phyloP scores from a whole-genome alignment of 2,113 vertebrate genomes.

The Leucopsar rothschildi region DNA sequence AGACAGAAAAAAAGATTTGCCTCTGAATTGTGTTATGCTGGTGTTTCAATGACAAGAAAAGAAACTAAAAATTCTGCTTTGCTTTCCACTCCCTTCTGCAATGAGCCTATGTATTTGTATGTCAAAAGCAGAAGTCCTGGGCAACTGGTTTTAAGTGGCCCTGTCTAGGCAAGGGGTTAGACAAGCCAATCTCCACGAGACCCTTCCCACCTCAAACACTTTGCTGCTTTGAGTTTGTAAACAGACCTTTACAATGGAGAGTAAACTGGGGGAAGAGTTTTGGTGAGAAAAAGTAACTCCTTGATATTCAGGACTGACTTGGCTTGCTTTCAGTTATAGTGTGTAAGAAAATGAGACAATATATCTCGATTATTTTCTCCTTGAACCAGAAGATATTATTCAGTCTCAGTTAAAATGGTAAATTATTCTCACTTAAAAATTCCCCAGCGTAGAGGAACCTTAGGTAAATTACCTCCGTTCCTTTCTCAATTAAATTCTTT shows the following conservation, averaged over 20 bases:
- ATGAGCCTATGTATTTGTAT: neutral
- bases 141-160: neutral
- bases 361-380: neutral
- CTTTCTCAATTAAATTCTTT: neutral
- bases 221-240: neutral
- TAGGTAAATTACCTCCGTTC: neutral
- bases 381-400: neutral
- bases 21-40: neutral
- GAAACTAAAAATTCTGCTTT: neutral
- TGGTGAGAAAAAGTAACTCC: neutral
- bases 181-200: neutral
- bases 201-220: neutral
- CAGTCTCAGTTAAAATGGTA: neutral
- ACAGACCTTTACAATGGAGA: neutral
- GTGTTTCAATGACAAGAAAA: neutral
- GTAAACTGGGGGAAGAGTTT: neutral
- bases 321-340: neutral
- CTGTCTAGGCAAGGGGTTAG: neutral
- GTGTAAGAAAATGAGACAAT: neutral
- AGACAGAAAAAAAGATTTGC: neutral
- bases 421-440: neutral
- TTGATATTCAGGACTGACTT: neutral
- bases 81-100: neutral
- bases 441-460: neutral
- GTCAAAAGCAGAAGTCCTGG: neutral